Base-by-base conservation (phyloP, 2,888 invertebrate genomes). In the Dysmachus trigonus region DNA sequence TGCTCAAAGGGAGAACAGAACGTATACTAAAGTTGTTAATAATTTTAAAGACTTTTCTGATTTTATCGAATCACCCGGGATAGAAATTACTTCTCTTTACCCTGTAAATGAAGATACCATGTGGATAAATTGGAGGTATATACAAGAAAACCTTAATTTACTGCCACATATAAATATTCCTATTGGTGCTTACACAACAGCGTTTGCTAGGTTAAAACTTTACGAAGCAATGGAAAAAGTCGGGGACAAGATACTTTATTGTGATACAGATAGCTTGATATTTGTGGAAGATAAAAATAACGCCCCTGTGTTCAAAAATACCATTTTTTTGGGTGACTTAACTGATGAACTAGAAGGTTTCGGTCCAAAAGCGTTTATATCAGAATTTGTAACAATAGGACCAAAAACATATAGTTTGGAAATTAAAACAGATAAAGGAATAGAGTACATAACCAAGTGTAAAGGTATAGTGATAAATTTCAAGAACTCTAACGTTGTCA, bases 341-440 rank as follows among this genome's bases (percentile, higher is more conserved):
- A 72, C 73, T 27, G 74, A 85, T 85, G 73, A 85, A 73, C n/a
- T 85, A 73, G 73, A 74, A 41, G 18, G 15, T 72, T 84, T 84
- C 35, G 72, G 84, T 22, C 8, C 6, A 3, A 27, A 84, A 5
- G 72, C 72, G 6, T 84, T 35, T 84, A 84, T 84, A 31, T 72
- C 84, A 6, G 41, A 84, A 72, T 84, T 84, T 33, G 33, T 35
- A 5, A 84, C n/a, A 13, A 84, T 35, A 33, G 73, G 74, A 1
- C 85, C 85, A n/a, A 85, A 85, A 41, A 73, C 85, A 7, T 73
- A 85, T 18, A 30, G 74, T 74, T 73, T 76, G 5, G 33, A 85
- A 33, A 82, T 82, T 22, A 31, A 82, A 35, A 62, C 18, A 10
- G 35, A 82, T 18, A 35, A 82, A 30, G 71, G 22, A 10, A 18